Conservation (phyloP, 1,140 invertebrate genomes). For the Prorops nasuta region DNA sequence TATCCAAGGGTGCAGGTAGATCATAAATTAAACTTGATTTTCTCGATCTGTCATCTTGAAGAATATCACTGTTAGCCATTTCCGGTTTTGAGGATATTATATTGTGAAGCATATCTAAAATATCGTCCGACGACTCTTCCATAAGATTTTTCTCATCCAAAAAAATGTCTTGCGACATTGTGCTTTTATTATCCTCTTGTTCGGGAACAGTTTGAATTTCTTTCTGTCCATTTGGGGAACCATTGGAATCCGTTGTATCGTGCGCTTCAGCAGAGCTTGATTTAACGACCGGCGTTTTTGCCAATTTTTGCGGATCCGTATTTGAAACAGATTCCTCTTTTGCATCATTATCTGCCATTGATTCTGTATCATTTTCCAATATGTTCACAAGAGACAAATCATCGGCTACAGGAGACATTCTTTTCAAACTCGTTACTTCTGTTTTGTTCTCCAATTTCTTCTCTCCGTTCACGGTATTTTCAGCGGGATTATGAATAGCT, state of each 20-base stretch:
- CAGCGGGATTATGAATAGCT: conserved; percentile 52
- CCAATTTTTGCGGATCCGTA: conserved; percentile 26
- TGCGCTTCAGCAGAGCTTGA: background rate
- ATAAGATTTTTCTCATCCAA: conserved; percentile 34
- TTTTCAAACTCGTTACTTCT: conserved; percentile 31
- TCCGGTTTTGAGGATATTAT: conserved; percentile 58
- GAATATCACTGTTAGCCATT: conserved; percentile 43
- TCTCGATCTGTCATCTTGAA: conserved; percentile 37
- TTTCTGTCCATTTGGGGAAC: background rate
- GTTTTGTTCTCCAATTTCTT: conserved; percentile 32
- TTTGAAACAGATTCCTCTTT: conserved; percentile 25
- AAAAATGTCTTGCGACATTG: background rate
- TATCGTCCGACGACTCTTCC: conserved; percentile 65
- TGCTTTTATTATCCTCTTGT: too few relatives aligned
- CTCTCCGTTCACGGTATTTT: conserved; percentile 39
- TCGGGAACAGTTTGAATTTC: background rate
- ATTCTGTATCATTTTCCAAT: conserved; percentile 49
- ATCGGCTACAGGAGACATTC: conserved; percentile 50
- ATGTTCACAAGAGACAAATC: conserved; percentile 52
- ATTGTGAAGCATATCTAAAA: conserved; percentile 68
- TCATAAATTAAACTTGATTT: conserved; percentile 49
- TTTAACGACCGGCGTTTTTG: conserved; percentile 26
- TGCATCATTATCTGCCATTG: conserved; percentile 30
- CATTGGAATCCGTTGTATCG: background rate
- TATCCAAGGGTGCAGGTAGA: conserved; percentile 46